Percentiles rank a stretch among this genome's conserved stretches.
phyloP scores from a whole-genome alignment of 2,888 invertebrate genomes.

The Stenodera caucasica region DNA sequence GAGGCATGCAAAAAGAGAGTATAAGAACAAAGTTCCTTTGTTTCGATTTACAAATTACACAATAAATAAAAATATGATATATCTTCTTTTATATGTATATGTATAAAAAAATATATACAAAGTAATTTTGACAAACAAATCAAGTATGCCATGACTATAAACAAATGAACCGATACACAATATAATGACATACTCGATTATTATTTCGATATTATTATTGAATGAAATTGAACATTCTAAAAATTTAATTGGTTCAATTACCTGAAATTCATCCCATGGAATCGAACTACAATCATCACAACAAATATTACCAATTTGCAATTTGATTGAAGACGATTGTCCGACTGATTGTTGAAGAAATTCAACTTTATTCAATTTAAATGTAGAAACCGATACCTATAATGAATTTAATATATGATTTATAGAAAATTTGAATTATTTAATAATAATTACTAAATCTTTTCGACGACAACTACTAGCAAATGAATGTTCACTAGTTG shows the following conservation, averaged over 20 bases:
- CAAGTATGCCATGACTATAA: too few relatives aligned
- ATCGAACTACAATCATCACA: slow-evolving; percentile 86
- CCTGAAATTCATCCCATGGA: slow-evolving; percentile 95
- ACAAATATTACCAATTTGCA: slow-evolving; percentile 71
- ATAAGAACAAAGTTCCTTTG: slow-evolving; percentile 28
- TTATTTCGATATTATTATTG: not conserved
- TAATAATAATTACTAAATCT: slow-evolving; percentile 65
- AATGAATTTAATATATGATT: slow-evolving; percentile 17
- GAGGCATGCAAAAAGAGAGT: slow-evolving; percentile 64
- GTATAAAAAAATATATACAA: too few relatives aligned
- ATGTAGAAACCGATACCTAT: slow-evolving; percentile 61
- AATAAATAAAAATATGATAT: too few relatives aligned
- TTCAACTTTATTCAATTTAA: slow-evolving; percentile 76
- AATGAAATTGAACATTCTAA: slow-evolving; percentile 18
- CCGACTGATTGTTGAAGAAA: slow-evolving; percentile 72
- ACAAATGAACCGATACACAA: slow-evolving; percentile 1
- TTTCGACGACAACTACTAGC: slow-evolving; percentile 77
- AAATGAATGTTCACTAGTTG: slow-evolving; percentile 81
- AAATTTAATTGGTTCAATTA: slow-evolving; percentile 49
- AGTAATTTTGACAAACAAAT: too few relatives aligned
- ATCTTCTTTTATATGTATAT: too few relatives aligned
- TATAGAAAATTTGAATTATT: too few relatives aligned
- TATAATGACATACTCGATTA: not conserved
- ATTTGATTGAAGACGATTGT: slow-evolving; percentile 66
- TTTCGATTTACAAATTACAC: too few relatives aligned